These are phyloP conservation scores for Phoenicopterus ruber DNA, from an alignment of 2,113 vertebrate species.

Conservation along the genomic window DNA sequence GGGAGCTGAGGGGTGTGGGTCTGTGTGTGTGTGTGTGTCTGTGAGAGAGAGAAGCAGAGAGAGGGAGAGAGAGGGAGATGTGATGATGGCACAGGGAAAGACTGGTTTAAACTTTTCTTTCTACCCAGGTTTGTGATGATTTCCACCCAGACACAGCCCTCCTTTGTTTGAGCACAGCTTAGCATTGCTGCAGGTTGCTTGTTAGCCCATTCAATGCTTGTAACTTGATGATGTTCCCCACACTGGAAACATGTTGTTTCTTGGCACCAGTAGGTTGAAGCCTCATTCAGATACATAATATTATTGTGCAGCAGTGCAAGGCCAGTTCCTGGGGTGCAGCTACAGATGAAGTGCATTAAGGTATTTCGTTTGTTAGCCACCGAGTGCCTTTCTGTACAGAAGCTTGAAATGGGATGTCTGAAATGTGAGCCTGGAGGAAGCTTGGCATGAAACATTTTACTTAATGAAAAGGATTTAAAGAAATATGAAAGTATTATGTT, in stretches of 20 bases:
- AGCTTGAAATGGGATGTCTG: conserved; percentile 35
- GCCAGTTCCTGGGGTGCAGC: not conserved
- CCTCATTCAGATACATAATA: not conserved
- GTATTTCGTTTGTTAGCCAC: conserved; percentile 65
- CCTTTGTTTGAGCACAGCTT: conserved; percentile 43
- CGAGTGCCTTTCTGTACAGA: conserved; percentile 39
- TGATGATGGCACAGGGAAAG: conserved; percentile 22
- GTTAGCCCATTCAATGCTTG: conserved; percentile 11
- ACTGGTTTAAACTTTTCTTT: conserved; percentile 54
- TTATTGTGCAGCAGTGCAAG: not conserved
- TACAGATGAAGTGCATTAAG: conserved; percentile 62
- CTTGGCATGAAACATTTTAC: conserved; percentile 51
- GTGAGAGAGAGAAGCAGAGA: not conserved
- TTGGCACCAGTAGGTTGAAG: not conserved
- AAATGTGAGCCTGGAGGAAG: conserved; percentile 54
- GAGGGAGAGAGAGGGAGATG: not conserved
- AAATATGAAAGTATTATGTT: conserved; percentile 58
- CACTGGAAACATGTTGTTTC: conserved; percentile 42
- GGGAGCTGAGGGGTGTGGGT: not conserved
- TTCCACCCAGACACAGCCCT: conserved; percentile 41
- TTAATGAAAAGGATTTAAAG: conserved; percentile 65
- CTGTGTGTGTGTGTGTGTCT: not conserved
- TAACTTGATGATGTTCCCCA: conserved; percentile 49
- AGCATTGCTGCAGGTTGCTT: conserved; percentile 57
- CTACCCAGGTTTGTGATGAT: conserved; percentile 33